Evolutionary conservation across 2,113 vertebrate genomes (phyloP), one percentile per base, ranked within the genome.

Genomic region (Perca fluviatilis): DNA sequence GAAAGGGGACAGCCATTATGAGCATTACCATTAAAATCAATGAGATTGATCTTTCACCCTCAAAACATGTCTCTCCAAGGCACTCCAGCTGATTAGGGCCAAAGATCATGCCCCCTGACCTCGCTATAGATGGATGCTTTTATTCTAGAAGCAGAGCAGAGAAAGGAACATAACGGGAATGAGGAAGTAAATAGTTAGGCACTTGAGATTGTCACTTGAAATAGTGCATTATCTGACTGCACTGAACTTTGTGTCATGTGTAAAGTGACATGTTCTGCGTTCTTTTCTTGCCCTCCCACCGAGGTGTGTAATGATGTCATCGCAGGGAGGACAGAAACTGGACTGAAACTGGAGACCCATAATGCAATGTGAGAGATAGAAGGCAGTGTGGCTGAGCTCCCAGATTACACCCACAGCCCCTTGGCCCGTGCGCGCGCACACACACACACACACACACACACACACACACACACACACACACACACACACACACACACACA

Each of bases 351-450:
- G 65, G 47, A 58, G 62, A 72, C 61, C 58, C 74, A 77, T 85
- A 79, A 88, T 83, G 70, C 86, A 43, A 64, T 82, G 66, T 56
- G 65, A 84, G 84, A 74, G 81, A 84, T 80, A 74, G 68, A 86
- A 68, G 16, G 79, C 75, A 82, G 74, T 53, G 74, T 81, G 80
- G 83, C 79, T 86, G 73, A 88, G 76, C 82, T 78, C 69, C 51
- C 85, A 90, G 89, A 91, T 90, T 89, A 91, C 78, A 87, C 63
- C 68, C 64, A 83, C 43, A 76, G 82, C 77, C 82, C 72, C 79
- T 80, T 83, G 75, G 78, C 66, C 47, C 40, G 2, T 50, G 75
- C 60, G 54, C 49, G 64, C n/a, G 40, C 57, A 62, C 30, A 62
- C 64, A 47, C 66, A 54, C 71, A 66, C 56, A 68, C 84, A 67